Evolutionary conservation across 2,113 vertebrate genomes (phyloP).

Genomic region (Tyto alba): DNA sequence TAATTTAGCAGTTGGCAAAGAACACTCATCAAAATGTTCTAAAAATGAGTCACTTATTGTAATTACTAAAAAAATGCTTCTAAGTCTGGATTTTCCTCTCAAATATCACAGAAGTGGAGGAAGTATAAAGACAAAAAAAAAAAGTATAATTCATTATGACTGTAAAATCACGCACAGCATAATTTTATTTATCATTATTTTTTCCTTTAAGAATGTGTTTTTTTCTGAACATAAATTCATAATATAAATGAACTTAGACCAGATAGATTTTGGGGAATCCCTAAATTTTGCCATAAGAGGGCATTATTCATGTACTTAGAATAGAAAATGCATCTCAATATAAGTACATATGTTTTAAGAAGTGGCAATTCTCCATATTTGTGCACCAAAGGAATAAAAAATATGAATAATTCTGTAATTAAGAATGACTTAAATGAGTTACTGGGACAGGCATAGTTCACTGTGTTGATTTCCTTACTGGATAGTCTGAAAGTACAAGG

Average conservation of each 20-base stretch:
- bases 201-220: not conserved
- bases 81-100: not conserved
- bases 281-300: slow-evolving; percentile 54
- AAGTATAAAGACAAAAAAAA: not conserved
- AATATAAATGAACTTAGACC: not conserved
- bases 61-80: not conserved
- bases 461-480: not conserved
- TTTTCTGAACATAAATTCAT: not conserved
- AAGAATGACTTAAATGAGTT: not conserved
- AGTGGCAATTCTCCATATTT: not conserved
- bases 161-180: not conserved
- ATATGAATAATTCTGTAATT: not conserved
- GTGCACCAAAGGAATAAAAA: not conserved
- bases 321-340: not conserved
- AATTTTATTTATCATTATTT: not conserved
- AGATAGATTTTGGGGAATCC: not conserved
- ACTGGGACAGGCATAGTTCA: not conserved
- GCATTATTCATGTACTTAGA: slow-evolving; percentile 46
- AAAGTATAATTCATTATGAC: not conserved
- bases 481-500: not conserved
- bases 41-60: not conserved
- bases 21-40: not conserved
- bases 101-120: not conserved
- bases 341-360: not conserved
- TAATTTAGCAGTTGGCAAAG: not conserved